Evolutionary conservation across 1,140 invertebrate genomes (phyloP).

Genomic region (honey bee (Apis mellifera)): DNA sequence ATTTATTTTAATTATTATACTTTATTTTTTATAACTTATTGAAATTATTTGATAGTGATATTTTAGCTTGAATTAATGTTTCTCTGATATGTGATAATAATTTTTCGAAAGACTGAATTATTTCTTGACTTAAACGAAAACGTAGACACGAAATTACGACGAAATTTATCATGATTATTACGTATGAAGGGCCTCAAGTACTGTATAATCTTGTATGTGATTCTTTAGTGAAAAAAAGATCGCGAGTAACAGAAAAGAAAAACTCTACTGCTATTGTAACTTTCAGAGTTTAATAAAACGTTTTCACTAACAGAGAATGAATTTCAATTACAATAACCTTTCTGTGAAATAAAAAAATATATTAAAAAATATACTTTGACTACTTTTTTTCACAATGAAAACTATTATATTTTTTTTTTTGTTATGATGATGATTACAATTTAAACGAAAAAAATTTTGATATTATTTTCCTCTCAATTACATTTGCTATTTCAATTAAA

Average conservation of each 20-base stretch:
- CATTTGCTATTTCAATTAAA: background rate
- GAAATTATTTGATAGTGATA: background rate
- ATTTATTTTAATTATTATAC: background rate
- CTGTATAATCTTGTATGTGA: conserved; percentile 71
- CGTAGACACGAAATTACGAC: background rate
- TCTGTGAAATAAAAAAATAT: background rate
- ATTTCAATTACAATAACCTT: background rate
- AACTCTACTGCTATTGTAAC: conserved; percentile 75
- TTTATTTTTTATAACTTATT: background rate
- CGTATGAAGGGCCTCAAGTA: conserved; percentile 36
- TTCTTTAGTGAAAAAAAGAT: conserved; percentile 62
- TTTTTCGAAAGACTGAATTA: conserved; percentile 13
- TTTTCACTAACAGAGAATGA: conserved; percentile 70
- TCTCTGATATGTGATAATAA: background rate
- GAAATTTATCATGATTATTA: conserved; percentile 27
- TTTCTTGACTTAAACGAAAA: conserved; percentile 1
- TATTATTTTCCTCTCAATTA: too few relatives aligned
- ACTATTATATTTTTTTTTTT: too few relatives aligned
- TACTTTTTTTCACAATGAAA: too few relatives aligned
- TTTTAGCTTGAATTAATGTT: background rate
- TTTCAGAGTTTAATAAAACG: conserved; percentile 76
- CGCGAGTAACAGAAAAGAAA: conserved; percentile 53
- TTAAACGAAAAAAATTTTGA: background rate
- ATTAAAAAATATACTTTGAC: background rate
- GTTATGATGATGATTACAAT: background rate